phyloP scores from a whole-genome alignment of 2,113 vertebrate genomes.

The Colossoma macropomum region DNA sequence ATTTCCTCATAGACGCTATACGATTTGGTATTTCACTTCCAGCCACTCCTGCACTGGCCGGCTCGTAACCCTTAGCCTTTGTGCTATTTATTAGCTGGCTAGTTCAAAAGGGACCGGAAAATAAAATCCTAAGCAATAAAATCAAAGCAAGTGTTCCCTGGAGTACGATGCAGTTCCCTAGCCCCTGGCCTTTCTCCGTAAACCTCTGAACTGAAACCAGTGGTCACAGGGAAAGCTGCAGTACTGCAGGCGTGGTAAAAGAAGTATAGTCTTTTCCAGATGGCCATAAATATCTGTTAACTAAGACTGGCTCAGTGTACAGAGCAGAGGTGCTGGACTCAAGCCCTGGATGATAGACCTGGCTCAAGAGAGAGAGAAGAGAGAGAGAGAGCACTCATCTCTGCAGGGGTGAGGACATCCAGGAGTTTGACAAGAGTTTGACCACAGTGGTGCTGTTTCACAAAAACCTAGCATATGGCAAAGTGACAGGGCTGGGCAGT shows the following conservation, averaged over 20 bases:
- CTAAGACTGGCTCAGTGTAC: too few species aligned
- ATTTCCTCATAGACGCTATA: not conserved
- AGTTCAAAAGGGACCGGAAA: not conserved
- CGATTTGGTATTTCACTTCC: not conserved
- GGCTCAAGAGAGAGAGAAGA: too few species aligned
- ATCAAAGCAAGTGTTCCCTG: not conserved
- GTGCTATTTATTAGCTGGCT: conserved; percentile 1
- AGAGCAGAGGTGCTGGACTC: too few species aligned
- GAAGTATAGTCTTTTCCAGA: not conserved
- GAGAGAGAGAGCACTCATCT: too few species aligned
- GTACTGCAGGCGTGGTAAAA: not conserved
- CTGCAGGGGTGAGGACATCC: too few species aligned
- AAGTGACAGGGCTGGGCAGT: too few species aligned
- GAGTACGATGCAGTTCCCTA: not conserved
- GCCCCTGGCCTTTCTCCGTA: not conserved
- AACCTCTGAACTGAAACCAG: not conserved
- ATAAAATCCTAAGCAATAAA: not conserved
- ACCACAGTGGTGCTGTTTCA: too few species aligned
- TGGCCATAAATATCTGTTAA: not conserved
- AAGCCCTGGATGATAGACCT: too few species aligned
- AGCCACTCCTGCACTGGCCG: not conserved
- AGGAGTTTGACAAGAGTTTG: too few species aligned
- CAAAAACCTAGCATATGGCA: too few species aligned
- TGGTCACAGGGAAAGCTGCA: not conserved
- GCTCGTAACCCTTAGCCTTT: conserved; percentile 3